Evolutionary conservation across 2,888 invertebrate species (phyloP).

Genomic region (Philaethria dido): DNA sequence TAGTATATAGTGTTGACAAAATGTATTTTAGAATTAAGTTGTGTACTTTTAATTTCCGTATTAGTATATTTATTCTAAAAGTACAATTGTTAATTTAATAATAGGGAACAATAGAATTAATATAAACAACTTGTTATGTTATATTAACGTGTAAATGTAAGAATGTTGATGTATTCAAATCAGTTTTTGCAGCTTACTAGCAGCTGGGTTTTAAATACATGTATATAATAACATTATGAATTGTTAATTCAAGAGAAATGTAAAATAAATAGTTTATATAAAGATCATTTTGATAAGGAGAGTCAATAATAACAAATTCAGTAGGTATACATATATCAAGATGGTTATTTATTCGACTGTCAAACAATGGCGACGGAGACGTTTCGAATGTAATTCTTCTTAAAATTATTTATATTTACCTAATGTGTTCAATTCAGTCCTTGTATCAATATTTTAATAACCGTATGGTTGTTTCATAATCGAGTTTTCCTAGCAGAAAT

Average conservation of each 20-base stretch:
- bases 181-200: conserved; percentile 17
- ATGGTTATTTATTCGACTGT: conserved; percentile 59
- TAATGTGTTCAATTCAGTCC: conserved; percentile 75
- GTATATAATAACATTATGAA: conserved; percentile 11
- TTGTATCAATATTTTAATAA: conserved; percentile 75
- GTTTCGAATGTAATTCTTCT: conserved; percentile 60
- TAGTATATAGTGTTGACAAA: conserved; percentile 29
- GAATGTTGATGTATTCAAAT: conserved; percentile 19
- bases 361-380: conserved; percentile 81
- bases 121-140: not conserved
- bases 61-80: conserved; percentile 21
- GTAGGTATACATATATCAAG: conserved; percentile 52
- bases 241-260: conserved; percentile 3
- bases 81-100: conserved; percentile 1
- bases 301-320: conserved; percentile 55
- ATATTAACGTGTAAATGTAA: conserved; percentile 1
- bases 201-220: conserved; percentile 23
- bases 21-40: conserved; percentile 13
- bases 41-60: conserved; percentile 10
- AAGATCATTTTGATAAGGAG: conserved; percentile 45
- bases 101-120: not conserved
- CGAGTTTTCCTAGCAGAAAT: conserved; percentile 67
- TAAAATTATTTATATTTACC: conserved; percentile 68
- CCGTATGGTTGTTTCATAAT: conserved; percentile 77
- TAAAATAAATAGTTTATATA: conserved; percentile 8